Evolutionary conservation across 2,888 invertebrate species (phyloP).

Genomic region (Cerastoderma edule): DNA sequence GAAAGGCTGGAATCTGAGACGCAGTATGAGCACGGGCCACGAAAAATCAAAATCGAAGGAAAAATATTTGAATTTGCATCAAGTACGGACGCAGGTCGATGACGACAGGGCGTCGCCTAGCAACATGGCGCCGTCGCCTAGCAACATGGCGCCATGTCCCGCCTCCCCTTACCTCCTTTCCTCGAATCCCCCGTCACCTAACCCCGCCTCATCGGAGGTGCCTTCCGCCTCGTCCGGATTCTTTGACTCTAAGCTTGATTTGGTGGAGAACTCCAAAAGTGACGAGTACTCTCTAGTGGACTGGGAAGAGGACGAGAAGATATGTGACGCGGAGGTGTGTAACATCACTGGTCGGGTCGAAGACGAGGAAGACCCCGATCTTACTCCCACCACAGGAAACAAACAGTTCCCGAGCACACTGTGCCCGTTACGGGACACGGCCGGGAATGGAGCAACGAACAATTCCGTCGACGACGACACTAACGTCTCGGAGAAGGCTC

Average conservation of each 20-base stretch:
- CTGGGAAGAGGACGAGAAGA: slow-evolving; percentile 78
- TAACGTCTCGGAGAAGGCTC: slow-evolving; percentile 1
- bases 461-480: not conserved
- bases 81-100: slow-evolving; percentile 23
- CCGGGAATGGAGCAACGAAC: not conserved
- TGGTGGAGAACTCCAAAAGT: slow-evolving; percentile 37
- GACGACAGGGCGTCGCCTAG: slow-evolving; percentile 12
- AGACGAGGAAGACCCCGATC: slow-evolving; percentile 65
- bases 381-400: slow-evolving; percentile 34
- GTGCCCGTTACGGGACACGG: not conserved
- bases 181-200: slow-evolving; percentile 27
- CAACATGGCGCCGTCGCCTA: not conserved
- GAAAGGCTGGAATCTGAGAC: slow-evolving; percentile 53
- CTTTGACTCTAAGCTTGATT: slow-evolving; percentile 30
- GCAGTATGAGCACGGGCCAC: slow-evolving; percentile 65
- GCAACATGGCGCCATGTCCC: not conserved
- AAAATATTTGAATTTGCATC: slow-evolving; percentile 54
- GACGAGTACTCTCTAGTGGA: slow-evolving; percentile 74
- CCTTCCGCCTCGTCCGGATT: slow-evolving; percentile 2
- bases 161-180: not conserved
- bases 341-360: slow-evolving; percentile 76
- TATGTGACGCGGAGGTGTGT: slow-evolving; percentile 79
- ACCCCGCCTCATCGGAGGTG: slow-evolving; percentile 34
- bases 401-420: slow-evolving; percentile 9
- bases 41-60: slow-evolving; percentile 62